These are phyloP conservation scores for Trematocara stigmaticum DNA, from an alignment of 2,113 vertebrate genomes.

Conservation along the genomic window DNA sequence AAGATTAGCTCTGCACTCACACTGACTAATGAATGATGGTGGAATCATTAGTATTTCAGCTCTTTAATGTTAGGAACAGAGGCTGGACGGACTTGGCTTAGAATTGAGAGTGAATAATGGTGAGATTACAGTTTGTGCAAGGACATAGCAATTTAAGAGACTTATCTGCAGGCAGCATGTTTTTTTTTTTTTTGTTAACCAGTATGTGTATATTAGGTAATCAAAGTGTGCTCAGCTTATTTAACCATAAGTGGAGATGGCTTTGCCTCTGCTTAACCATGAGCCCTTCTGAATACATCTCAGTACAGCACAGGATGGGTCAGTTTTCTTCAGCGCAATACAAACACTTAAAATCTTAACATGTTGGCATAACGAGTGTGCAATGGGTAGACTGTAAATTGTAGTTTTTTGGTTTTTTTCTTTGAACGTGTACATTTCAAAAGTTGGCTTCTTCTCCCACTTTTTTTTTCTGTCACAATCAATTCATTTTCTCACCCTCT, in stretches of 20 bases:
- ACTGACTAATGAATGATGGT: not conserved
- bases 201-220: conserved; percentile 79
- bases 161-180: conserved; percentile 66
- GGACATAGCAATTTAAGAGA: conserved; percentile 40
- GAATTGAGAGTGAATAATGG: conserved; percentile 10
- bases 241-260: conserved; percentile 46
- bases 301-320: conserved; percentile 46
- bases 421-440: conserved; percentile 84
- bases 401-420: conserved; percentile 14
- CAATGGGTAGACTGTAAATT: conserved; percentile 54
- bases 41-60: conserved; percentile 9
- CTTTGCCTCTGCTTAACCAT: conserved; percentile 67
- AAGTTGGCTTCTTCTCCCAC: conserved; percentile 78
- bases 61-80: conserved; percentile 13
- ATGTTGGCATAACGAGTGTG: conserved; percentile 56
- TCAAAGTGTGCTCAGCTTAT: conserved; percentile 46
- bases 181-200: conserved; percentile 30
- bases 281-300: conserved; percentile 57
- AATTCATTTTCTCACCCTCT: conserved; percentile 16
- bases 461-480: conserved; percentile 65
- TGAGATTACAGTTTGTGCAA: conserved; percentile 40
- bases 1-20: conserved; percentile 23
- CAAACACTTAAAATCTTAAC: conserved; percentile 42
- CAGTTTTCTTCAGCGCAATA: conserved; percentile 8
- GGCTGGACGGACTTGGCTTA: conserved; percentile 11